A percentile compares a stretch with the other conserved stretches of the same genome.
Conservation (phyloP, 2,113 vertebrate genomes). For the Spea bombifrons region DNA sequence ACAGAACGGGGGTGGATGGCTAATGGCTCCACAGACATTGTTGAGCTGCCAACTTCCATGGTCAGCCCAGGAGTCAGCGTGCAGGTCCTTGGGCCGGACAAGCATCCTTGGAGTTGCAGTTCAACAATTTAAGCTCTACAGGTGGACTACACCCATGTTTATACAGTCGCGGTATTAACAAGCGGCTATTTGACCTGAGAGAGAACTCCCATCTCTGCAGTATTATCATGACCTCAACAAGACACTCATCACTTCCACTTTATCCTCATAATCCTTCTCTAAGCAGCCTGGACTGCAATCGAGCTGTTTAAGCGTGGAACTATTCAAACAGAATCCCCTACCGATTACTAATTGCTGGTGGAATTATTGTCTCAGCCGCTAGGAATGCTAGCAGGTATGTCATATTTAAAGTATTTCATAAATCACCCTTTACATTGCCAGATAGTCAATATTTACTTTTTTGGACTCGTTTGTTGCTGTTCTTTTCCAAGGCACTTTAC, state of each 20-base stretch:
- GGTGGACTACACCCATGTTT: too few species aligned
- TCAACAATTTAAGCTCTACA: too few species aligned
- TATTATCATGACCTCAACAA: slow-evolving; percentile 32
- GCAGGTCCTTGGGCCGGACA: too few species aligned
- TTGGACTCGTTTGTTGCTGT: background rate
- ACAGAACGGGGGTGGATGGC: background rate
- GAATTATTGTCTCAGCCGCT: slow-evolving; percentile 22
- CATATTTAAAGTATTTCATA: background rate
- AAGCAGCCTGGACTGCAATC: slow-evolving; percentile 26
- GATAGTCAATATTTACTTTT: slow-evolving; percentile 3
- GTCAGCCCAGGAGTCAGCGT: background rate
- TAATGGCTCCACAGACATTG: background rate
- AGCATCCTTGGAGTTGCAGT: too few species aligned
- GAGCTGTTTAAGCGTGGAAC: slow-evolving; percentile 25
- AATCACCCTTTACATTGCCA: background rate
- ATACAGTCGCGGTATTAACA: background rate
- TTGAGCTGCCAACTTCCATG: background rate
- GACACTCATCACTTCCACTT: slow-evolving; percentile 33
- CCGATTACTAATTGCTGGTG: slow-evolving; percentile 35
- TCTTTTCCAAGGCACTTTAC: slow-evolving; percentile 16
- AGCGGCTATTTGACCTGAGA: slow-evolving; percentile 28
- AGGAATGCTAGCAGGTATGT: slow-evolving; percentile 26
- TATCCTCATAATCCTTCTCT: slow-evolving; percentile 36
- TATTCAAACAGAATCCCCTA: slow-evolving; percentile 39
- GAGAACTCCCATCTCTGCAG: slow-evolving; percentile 24